Base-by-base conservation (phyloP, 1,140 invertebrate genomes). In the Zaprionus capensis region DNA sequence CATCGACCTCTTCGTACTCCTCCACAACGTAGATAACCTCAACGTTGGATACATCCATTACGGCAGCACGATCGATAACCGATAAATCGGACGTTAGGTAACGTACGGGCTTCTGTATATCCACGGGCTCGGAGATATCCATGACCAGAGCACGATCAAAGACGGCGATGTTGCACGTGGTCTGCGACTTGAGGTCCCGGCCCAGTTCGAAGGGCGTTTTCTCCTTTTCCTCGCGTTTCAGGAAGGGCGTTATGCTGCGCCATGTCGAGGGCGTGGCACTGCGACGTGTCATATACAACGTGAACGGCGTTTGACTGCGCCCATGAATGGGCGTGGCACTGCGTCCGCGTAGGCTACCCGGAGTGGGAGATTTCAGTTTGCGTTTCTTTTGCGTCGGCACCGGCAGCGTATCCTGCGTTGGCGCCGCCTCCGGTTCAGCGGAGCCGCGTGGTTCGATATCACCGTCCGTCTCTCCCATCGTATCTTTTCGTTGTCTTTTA, bases 1-100 rank as follows among this genome's bases (percentile, higher is more conserved):
- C 78, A 26, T 91, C 92, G 4, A 78, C 75, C 67, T 92, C 92
- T 59, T 92, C 92, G 62, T 92, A 92, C 57, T 93, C 92, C 71
- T 93, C 92, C 5, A 93, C 87, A 5, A 92, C 87, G 69, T 93
- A 93, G 44, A 93, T 92, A 86, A 93, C 92, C 92, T 92, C 92
- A 84, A 93, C 92, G 80, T 93, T 93, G 22, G 92, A 93, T 15
- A 93, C 91, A 67, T 93, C 92, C 92, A 93, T 93, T 80, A 93
- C 92, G 71, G 92, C 92, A 71, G 92, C 92, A 67, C 92, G 92
- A 91, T 93, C 92, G 66, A 93, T 92, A 22, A 93, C 92, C 55
- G 92, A 93, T 34, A 93, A 38, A 77, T 93, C 92, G 55, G 92
- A 92, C 24, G 92, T 92, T 91, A 93, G 92, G 77, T 92, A 93